phyloP scores from a whole-genome alignment of 2,113 vertebrate genomes.

The Alectura lathami region DNA sequence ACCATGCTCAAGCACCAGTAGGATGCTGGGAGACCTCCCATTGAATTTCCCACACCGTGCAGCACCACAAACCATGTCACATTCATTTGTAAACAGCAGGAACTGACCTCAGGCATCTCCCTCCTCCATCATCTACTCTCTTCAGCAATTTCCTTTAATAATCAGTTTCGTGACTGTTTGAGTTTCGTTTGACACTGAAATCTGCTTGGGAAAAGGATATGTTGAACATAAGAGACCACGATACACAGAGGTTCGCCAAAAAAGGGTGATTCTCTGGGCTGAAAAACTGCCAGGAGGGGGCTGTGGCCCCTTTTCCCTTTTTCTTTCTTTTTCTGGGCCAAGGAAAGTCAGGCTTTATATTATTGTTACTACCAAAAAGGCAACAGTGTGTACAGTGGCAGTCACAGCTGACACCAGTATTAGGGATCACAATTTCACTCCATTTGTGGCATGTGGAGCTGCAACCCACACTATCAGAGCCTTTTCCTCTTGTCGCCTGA shows the following conservation, averaged over 20 bases:
- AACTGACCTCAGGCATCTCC: not conserved
- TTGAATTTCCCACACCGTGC: rapidly evolving
- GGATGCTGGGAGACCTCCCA: not conserved
- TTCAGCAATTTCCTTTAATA: not conserved
- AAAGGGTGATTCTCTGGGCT: not conserved
- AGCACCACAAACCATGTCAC: not conserved
- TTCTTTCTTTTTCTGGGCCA: not conserved
- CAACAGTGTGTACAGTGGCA: not conserved
- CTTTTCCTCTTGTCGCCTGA: not conserved
- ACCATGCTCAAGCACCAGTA: not conserved
- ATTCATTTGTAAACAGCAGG: not conserved
- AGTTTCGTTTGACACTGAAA: not conserved
- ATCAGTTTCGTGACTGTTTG: not conserved
- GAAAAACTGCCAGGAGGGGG: rapidly evolving
- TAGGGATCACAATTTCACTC: not conserved
- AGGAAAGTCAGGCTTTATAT: not conserved
- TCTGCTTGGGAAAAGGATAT: not conserved
- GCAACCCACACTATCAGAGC: not conserved
- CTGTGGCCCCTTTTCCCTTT: not conserved
- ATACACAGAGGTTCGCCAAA: not conserved
- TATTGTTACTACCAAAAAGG: not conserved
- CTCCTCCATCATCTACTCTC: not conserved
- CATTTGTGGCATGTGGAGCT: not conserved
- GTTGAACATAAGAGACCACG: not conserved
- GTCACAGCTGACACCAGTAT: not conserved